These are phyloP conservation scores for Bolinopsis microptera DNA, from an alignment of 37 sponge, comb jelly and placozoan species.

Conservation along the genomic window DNA sequence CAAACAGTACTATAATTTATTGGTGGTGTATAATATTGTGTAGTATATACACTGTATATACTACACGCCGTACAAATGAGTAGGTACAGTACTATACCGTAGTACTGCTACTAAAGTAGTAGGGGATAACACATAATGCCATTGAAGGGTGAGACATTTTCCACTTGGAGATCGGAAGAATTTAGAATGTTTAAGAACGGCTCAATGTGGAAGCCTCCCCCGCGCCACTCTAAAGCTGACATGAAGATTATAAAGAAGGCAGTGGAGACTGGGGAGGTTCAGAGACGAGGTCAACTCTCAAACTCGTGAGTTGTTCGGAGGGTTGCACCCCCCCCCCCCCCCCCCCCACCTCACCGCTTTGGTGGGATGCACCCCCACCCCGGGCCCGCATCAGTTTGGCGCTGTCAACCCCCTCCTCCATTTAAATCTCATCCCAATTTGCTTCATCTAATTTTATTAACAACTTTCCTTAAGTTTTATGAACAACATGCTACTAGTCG, in stretches of 20 bases:
- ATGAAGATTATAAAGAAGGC: constrained; percentile 74
- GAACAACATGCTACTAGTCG: too few relatives aligned
- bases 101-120: not conserved
- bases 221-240: constrained; percentile 62
- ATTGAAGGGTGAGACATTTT: constrained; percentile 91
- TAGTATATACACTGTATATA: not conserved
- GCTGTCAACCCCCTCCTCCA: too few relatives aligned
- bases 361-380: too few relatives aligned
- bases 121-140: not conserved
- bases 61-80: not conserved
- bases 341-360: too few relatives aligned
- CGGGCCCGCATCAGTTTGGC: too few relatives aligned
- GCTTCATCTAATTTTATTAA: too few relatives aligned
- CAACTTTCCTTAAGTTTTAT: too few relatives aligned
- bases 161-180: constrained; percentile 90
- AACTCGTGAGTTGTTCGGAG: constrained; percentile 70
- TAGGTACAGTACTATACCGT: not conserved
- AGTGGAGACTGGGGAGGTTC: constrained; percentile 69
- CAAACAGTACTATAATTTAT: too few relatives aligned
- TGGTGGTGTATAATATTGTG: too few relatives aligned
- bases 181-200: constrained; percentile 96
- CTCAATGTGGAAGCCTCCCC: constrained; percentile 97
- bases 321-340: too few relatives aligned
- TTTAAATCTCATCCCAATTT: too few relatives aligned
- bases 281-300: constrained; percentile 83